Percentiles rank a stretch among this genome's conserved stretches.
phyloP scores from a whole-genome alignment of 2,888 invertebrate genomes.

The Antitype chi region DNA sequence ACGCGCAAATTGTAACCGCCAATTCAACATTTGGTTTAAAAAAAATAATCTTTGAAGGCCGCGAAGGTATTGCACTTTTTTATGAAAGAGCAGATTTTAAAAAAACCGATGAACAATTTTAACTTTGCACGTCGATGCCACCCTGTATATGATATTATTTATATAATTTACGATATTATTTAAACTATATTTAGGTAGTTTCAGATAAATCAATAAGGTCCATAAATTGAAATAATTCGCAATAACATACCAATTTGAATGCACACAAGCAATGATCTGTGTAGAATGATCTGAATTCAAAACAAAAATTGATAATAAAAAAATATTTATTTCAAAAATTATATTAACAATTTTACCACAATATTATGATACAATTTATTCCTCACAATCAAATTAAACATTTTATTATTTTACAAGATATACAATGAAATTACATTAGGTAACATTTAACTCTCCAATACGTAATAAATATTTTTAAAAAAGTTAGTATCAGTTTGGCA shows the following conservation, averaged over 20 bases:
- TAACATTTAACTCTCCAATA: conserved; percentile 83
- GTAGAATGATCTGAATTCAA: background rate
- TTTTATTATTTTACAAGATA: conserved; percentile 79
- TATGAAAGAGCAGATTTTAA: no score
- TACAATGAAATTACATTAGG: conserved; percentile 80
- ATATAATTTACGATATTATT: no score
- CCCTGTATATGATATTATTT: no score
- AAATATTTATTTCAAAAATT: conserved; percentile 85
- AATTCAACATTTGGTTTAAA: no score
- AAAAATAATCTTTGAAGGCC: no score
- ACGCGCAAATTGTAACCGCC: no score
- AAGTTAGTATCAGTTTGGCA: conserved; percentile 81
- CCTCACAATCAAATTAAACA: conserved; percentile 71
- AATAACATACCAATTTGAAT: background rate
- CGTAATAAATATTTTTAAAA: conserved; percentile 77
- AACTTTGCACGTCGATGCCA: no score
- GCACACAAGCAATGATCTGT: background rate
- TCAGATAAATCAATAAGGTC: background rate
- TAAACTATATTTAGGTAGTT: no score
- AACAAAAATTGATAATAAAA: conserved; percentile 74
- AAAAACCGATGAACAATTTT: no score
- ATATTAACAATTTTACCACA: conserved; percentile 79
- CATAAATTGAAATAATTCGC: background rate
- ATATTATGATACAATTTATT: conserved; percentile 77
- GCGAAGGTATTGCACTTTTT: no score